phyloP scores from a whole-genome alignment of 1,140 invertebrate genomes.

The Marisa cornuarietis region DNA sequence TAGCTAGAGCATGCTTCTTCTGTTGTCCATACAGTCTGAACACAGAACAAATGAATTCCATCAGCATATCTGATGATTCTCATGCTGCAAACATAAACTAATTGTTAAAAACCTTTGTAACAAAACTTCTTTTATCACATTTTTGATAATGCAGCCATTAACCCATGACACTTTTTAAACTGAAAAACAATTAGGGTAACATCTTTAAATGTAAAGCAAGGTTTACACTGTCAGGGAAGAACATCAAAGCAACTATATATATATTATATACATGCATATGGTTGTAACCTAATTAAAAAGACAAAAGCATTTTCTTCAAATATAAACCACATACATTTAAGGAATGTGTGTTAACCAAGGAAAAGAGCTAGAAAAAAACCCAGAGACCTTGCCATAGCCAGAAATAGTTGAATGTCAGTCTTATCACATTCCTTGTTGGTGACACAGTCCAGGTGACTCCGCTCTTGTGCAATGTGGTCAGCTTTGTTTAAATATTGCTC shows the following conservation, averaged over 20 bases:
- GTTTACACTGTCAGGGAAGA: not conserved
- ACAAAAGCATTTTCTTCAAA: not conserved
- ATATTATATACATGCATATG: not conserved
- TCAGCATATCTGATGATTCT: not conserved
- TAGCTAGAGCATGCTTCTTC: constrained; percentile 58
- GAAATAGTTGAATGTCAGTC: constrained; percentile 50
- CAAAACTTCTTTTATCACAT: no score
- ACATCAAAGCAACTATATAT: not conserved
- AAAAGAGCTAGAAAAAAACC: not conserved
- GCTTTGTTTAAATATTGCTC: constrained; percentile 57
- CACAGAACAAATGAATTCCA: constrained; percentile 15
- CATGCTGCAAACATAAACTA: no score
- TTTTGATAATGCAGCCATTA: no score
- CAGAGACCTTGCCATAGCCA: constrained; percentile 54
- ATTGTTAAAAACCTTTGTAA: no score
- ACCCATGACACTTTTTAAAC: no score
- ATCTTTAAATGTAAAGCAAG: no score
- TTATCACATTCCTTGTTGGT: constrained; percentile 56
- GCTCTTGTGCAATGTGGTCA: constrained; percentile 51
- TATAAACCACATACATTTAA: not conserved
- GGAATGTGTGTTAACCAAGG: not conserved
- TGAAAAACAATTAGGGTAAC: no score
- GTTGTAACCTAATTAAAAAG: not conserved
- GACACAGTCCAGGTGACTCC: constrained; percentile 51
- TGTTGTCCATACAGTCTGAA: constrained; percentile 57